phyloP scores from a whole-genome alignment of 2,797 vertebrate genomes.

The Staurois parvus region DNA sequence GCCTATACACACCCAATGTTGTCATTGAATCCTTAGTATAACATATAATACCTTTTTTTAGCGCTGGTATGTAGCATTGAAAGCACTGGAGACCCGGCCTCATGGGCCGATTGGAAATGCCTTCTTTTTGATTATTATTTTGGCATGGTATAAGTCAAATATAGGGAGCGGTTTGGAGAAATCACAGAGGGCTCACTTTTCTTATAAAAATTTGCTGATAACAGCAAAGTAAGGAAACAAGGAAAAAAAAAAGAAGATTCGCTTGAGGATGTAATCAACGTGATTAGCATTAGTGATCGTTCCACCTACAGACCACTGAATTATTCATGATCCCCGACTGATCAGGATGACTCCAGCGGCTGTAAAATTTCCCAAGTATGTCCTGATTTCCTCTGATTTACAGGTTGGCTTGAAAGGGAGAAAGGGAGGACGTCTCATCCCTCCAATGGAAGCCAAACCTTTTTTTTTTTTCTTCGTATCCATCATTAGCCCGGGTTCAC shows the following conservation, averaged over 20 bases:
- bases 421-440: neutral
- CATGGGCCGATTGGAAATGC: neutral
- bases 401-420: neutral
- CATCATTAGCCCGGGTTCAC: no score
- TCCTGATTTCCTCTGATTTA: conserved; percentile 40
- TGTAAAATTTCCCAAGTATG: neutral
- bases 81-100: neutral
- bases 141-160: no score
- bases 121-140: neutral
- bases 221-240: neutral
- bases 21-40: no score
- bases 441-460: no score
- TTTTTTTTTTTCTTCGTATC: no score
- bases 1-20: no score
- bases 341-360: conserved; percentile 22
- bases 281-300: conserved; percentile 42
- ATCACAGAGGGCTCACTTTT: neutral
- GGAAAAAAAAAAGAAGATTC: conserved; percentile 10
- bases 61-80: neutral
- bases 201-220: neutral
- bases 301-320: conserved; percentile 29
- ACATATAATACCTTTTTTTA: no score
- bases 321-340: conserved; percentile 41
- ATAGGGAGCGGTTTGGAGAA: neutral
- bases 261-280: conserved; percentile 33